Conservation (phyloP, 30 jellyfish, hydroid and myxozoan species). For the Hydractinia symbiolongicarpus region DNA sequence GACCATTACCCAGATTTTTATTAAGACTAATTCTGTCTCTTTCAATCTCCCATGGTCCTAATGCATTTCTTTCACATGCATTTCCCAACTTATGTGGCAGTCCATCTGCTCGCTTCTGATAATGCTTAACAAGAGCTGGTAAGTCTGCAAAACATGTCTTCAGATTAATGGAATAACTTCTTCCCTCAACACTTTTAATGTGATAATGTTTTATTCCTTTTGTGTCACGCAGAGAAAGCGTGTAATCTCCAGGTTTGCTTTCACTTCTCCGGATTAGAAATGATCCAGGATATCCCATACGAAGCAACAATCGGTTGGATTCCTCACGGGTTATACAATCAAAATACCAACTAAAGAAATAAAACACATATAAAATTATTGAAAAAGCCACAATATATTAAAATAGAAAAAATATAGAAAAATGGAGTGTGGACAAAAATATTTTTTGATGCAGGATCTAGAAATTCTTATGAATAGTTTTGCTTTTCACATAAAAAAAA, state of each 20-base stretch:
- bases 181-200: not conserved
- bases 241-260: not conserved
- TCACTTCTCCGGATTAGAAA: conserved; percentile 14
- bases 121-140: conserved; percentile 22
- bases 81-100: not conserved
- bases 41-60: conserved; percentile 4
- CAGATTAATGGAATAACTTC: not conserved
- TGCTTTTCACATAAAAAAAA: no score
- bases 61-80: not conserved
- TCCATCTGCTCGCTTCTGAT: conserved; percentile 1
- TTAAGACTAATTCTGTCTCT: not conserved
- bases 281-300: conserved; percentile 26
- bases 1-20: conserved; percentile 7
- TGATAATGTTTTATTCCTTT: conserved; percentile 12
- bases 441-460: no score
- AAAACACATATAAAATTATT: no score
- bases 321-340: not conserved
- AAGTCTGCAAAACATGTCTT: conserved; percentile 3
- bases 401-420: no score
- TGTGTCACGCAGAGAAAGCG: conserved; percentile 13
- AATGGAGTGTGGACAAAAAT: no score
- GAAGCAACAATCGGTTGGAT: conserved; percentile 6
- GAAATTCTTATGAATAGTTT: no score
- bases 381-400: no score
- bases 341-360: conserved; percentile 22